Percentiles rank a stretch among this genome's conserved stretches.
Evolutionary conservation across 2,888 invertebrate genomes (phyloP).

Genomic region (Tolmerus cingulatus): DNA sequence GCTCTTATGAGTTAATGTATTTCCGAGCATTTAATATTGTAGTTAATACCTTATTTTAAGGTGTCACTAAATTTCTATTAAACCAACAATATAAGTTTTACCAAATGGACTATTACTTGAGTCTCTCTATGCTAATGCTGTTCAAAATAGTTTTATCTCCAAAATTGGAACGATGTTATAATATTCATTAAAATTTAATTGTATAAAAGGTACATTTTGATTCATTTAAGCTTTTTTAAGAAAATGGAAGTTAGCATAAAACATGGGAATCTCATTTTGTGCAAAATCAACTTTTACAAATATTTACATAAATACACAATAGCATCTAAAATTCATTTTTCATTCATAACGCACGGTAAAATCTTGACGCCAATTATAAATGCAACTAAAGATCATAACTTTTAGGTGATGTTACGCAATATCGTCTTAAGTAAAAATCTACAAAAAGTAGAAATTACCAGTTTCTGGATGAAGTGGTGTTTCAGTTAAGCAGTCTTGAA

Average conservation of each 20-base stretch:
- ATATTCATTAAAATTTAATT: background rate
- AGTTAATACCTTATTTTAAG: no score
- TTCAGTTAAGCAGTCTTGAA: background rate
- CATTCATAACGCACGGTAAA: background rate
- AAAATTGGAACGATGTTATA: background rate
- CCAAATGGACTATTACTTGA: no score
- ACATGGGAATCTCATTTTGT: background rate
- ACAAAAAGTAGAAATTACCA: background rate
- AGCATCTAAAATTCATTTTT: background rate
- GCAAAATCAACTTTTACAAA: background rate
- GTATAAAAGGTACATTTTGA: background rate
- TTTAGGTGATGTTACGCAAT: background rate
- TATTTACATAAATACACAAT: background rate
- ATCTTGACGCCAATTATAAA: background rate
- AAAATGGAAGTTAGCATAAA: background rate
- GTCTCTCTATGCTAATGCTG: no score
- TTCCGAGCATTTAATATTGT: no score
- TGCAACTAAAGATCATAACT: background rate
- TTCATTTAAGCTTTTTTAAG: background rate
- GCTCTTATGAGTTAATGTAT: no score
- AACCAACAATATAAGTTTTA: no score
- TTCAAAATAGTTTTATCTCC: no score
- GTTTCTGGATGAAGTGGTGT: background rate
- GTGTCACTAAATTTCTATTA: no score
- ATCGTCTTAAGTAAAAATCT: background rate